Base-by-base conservation (phyloP, 1,140 invertebrate genomes). In the Bursaphelenchus mucronatus region DNA sequence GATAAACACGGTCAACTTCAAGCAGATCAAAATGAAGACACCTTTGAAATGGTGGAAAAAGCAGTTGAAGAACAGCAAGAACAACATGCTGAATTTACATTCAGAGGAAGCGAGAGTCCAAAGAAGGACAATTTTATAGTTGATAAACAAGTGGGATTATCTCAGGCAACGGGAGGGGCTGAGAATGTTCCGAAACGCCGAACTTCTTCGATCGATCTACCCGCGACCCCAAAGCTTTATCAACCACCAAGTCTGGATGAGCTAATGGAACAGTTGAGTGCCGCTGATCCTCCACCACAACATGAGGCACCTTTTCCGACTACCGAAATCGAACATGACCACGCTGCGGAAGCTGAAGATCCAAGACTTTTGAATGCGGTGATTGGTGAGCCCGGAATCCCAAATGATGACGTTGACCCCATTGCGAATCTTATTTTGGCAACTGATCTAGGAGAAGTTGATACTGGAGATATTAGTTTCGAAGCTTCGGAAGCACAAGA, bases 201-300 rank as follows among this genome's bases (percentile, higher is more conserved):
- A 55, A 55, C 30, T 30, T 30, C 30, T 30, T 30, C 30, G 5
- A 30, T 30, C 5, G 30, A 30, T 30, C 30, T 30, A 1, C 30
- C 30, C 2, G 30, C 30, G 30, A 30, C 30, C 30, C 30, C 30
- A 30, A 30, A 30, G 30, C 30, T 30, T 30, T 30, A 30, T 30
- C 54, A 55, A 55, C 54, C n/a, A 39, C 54, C 54, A n/a, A 39
- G 39, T 15, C 41, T 55, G 30, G 54, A 55, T 4, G 30, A n/a
- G 30, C 41, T 55, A 39, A 55, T 55, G n/a, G 54, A 55, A 39
- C 54, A 55, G 30, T 39, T 55, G 13, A 55, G n/a, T 39, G 54
- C n/a, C n/a, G 54, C n/a, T 44, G n/a, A 55, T 44, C n/a, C n/a
- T 44, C 19, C n/a, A n/a, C n/a, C 54, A 44, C 54, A 55, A 44